phyloP scores from a whole-genome alignment of 2,113 vertebrate species.

The Pterocles gutturalis region DNA sequence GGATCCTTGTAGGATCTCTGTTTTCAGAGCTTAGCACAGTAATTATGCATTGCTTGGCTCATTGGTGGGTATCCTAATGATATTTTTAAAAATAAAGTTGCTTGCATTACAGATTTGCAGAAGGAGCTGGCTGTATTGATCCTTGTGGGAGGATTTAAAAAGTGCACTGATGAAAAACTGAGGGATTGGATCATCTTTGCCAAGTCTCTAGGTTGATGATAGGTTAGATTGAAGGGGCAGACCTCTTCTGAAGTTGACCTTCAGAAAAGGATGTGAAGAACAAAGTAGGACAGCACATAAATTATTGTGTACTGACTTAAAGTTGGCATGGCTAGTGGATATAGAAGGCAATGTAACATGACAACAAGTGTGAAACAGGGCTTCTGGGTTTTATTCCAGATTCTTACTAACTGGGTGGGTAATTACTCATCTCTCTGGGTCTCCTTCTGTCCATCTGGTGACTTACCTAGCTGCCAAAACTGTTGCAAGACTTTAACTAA shows the following conservation, averaged over 20 bases:
- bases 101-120: background rate
- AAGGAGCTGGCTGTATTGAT: background rate
- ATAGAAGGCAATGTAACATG: background rate
- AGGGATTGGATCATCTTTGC: background rate
- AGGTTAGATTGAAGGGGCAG: background rate
- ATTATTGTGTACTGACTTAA: slow-evolving; percentile 38
- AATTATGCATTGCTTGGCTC: background rate
- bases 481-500: slow-evolving; percentile 57
- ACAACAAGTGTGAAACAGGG: slow-evolving; percentile 52
- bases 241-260: slow-evolving; percentile 29
- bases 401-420: slow-evolving; percentile 63
- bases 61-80: background rate
- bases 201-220: background rate
- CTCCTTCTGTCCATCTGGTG: slow-evolving; percentile 65
- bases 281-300: slow-evolving; percentile 33
- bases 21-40: background rate
- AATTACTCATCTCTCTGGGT: slow-evolving; percentile 71
- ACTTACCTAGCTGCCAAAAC: slow-evolving; percentile 52
- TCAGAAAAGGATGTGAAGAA: slow-evolving; percentile 13
- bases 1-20: background rate
- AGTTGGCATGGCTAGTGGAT: slow-evolving; percentile 31
- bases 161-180: background rate
- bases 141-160: background rate
- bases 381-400: slow-evolving; percentile 61
- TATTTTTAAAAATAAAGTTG: background rate